These are phyloP conservation scores for Ophonus ardosiacus DNA, from an alignment of 2,888 invertebrate species.

Conservation along the genomic window DNA sequence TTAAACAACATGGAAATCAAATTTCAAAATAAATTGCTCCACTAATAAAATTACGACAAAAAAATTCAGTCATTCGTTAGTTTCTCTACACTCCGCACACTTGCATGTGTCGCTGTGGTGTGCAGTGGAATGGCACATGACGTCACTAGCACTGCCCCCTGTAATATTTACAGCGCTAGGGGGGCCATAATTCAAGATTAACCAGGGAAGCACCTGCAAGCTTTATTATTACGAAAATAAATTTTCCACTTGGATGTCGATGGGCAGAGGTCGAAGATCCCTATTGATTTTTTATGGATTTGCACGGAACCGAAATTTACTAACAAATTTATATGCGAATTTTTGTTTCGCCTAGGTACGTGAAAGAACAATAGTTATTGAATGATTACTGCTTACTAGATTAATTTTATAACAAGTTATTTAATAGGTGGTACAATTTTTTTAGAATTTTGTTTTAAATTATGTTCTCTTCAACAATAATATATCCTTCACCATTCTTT, in stretches of 20 bases:
- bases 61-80: conserved; percentile 41
- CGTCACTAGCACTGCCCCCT: conserved; percentile 31
- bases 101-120: conserved; percentile 4
- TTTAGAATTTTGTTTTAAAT: too few relatives aligned
- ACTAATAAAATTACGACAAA: conserved; percentile 46
- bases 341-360: background rate
- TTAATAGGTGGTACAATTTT: too few relatives aligned
- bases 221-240: conserved; percentile 63
- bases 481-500: too few relatives aligned
- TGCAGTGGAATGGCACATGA: conserved; percentile 26
- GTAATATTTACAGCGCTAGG: conserved; percentile 62
- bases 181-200: conserved; percentile 63
- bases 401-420: too few relatives aligned
- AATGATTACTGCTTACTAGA: too few relatives aligned
- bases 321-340: background rate
- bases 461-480: too few relatives aligned
- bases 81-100: conserved; percentile 40
- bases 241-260: conserved; percentile 23
- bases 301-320: conserved; percentile 20
- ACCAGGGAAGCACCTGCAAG: conserved; percentile 56
- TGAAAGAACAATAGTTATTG: background rate
- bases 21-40: conserved; percentile 43
- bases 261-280: conserved; percentile 30
- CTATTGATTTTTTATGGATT: conserved; percentile 48
- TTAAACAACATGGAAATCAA: conserved; percentile 48